Evolutionary conservation across 64 coral and sea anemone species (phyloP).

Genomic region (Stichodactyla mertensii): DNA sequence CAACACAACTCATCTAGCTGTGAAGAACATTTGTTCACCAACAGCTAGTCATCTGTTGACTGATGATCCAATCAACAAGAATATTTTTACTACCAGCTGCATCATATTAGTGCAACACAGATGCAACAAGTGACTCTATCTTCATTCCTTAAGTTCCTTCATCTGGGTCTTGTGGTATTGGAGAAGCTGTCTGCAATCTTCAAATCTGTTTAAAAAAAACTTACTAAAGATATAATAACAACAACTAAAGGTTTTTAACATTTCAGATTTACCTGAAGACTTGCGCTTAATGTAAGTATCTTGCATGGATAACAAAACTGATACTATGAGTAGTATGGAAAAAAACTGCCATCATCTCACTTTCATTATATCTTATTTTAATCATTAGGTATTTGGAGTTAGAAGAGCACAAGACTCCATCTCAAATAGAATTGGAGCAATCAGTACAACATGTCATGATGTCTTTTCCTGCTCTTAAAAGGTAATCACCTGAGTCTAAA

Average conservation of each 20-base stretch:
- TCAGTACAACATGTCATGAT: not conserved
- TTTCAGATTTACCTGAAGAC: slow-evolving; percentile 37
- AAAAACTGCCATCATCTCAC: too few relatives aligned
- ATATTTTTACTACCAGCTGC: too few relatives aligned
- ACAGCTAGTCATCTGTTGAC: too few relatives aligned
- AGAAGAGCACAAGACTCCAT: not conserved
- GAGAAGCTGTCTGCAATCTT: too few relatives aligned
- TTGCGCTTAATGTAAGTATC: slow-evolving; percentile 37
- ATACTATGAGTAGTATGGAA: not conserved
- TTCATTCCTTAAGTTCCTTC: too few relatives aligned
- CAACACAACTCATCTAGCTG: too few relatives aligned
- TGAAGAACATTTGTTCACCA: too few relatives aligned
- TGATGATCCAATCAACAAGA: too few relatives aligned
- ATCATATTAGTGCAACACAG: too few relatives aligned
- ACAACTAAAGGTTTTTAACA: not conserved
- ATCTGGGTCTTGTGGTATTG: too few relatives aligned
- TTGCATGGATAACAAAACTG: not conserved
- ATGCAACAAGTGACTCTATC: too few relatives aligned
- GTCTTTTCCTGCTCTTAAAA: not conserved
- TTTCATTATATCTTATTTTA: not conserved
- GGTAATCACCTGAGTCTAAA: not conserved
- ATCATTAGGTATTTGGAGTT: not conserved
- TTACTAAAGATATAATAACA: not conserved
- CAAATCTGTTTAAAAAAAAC: too few relatives aligned
- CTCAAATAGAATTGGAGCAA: not conserved